Conservation (phyloP, 2,113 vertebrate species). For the Thalassoma bifasciatum region DNA sequence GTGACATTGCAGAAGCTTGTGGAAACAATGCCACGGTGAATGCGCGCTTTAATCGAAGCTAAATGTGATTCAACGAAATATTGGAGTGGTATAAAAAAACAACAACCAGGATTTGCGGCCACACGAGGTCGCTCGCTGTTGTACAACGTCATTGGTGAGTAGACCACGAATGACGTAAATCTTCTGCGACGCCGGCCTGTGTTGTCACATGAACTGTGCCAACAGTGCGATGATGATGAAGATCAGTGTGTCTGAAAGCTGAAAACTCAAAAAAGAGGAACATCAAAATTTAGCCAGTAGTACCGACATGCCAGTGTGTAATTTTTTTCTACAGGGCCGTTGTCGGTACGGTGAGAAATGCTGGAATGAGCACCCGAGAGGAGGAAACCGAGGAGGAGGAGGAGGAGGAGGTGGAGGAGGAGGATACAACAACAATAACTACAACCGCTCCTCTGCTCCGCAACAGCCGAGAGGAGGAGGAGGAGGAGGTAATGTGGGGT, state of each 20-base stretch:
- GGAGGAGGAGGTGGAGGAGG: conserved; percentile 51
- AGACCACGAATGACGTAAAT: conserved; percentile 44
- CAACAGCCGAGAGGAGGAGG: conserved; percentile 62
- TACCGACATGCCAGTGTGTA: conserved; percentile 90
- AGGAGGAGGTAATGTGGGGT: too few relatives aligned
- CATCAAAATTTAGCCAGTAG: too few relatives aligned
- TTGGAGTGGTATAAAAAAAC: too few relatives aligned
- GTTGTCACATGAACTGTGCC: not conserved
- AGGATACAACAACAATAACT: conserved; percentile 35
- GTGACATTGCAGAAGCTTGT: too few relatives aligned
- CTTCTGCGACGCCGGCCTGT: conserved; percentile 7
- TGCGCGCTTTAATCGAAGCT: too few relatives aligned
- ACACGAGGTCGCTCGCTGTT: not conserved
- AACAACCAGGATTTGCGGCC: not conserved
- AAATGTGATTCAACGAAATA: too few relatives aligned
- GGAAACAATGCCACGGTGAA: too few relatives aligned
- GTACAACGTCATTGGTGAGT: not conserved
- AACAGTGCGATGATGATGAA: too few relatives aligned
- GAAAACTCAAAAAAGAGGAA: too few relatives aligned
- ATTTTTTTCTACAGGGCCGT: conserved; percentile 87
- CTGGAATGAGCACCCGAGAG: conserved; percentile 89
- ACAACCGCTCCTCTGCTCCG: conserved; percentile 51
- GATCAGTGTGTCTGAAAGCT: too few relatives aligned
- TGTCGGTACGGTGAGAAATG: conserved; percentile 90
- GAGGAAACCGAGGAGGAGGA: conserved; percentile 72